Evolutionary conservation across 2,888 invertebrate species (phyloP), one percentile per base, ranked within the genome.

Genomic region (Perithous albicinctus): DNA sequence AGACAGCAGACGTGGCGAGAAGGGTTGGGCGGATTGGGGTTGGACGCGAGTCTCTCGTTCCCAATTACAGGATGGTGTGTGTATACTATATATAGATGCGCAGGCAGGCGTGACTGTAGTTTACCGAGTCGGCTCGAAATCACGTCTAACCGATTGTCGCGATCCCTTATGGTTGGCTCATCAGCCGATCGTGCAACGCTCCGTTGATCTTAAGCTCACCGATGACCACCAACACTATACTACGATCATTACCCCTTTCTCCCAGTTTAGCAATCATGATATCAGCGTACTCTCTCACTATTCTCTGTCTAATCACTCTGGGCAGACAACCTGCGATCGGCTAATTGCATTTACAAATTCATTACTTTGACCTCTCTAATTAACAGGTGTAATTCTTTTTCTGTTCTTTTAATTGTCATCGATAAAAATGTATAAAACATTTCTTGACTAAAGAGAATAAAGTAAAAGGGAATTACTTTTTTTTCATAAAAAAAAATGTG

Each of bases 111-210:
- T 51, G 75, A 74, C 61, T 64, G 51, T 78, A 72, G 78, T 82
- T 78, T 75, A 82, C 59, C 77, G 66, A 72, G 74, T 80, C 66
- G 64, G 78, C 73, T 80, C 51, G 78, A 76, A 80, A 78, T 82
- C 66, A 76, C 80, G 78, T 75, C 78, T 70, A 82, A 82, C 72
- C 78, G 82, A 82, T 81, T 81, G 77, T 78, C 80, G 61, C 63
- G 63, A 80, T 84, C 75, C 72, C 78, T 78, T 46, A 54, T 59
- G 59, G 76, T 82, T 73, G 75, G 64, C 78, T 82, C 82, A 70
- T 76, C 75, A 82, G 59, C 46, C 72, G 78, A 82, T 78, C 51
- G 72, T 73, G 51, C 12, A 76, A 78, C 72, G 72, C 78, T 73
- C 51, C 59, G 76, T 67, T 76, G 75, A 63, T 82, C 76, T 43